Percentiles rank a stretch among this genome's conserved stretches.
Conservation (phyloP, 1,140 invertebrate genomes). For the Ips typographus region DNA sequence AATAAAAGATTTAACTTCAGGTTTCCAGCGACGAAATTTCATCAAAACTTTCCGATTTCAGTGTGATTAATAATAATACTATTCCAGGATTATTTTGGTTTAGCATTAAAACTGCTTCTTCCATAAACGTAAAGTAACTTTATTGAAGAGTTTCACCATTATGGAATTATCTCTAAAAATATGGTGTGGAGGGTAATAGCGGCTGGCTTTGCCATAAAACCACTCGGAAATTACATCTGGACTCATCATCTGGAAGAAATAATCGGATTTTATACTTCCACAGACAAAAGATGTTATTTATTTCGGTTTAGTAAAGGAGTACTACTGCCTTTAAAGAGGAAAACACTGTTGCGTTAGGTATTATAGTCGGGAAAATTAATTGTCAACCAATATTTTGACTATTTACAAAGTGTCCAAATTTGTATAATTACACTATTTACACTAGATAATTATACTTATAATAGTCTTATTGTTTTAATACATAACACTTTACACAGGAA, state of each 20-base stretch:
- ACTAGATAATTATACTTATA: no score
- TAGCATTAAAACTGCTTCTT: no score
- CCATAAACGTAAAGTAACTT: no score
- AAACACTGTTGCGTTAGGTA: background rate
- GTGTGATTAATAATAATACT: background rate
- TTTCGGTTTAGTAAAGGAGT: conserved; percentile 1
- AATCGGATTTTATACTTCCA: conserved; percentile 7
- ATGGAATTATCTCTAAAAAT: no score
- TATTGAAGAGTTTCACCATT: no score
- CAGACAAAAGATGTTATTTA: conserved; percentile 2
- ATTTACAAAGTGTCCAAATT: no score
- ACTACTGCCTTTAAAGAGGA: background rate
- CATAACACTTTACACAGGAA: no score
- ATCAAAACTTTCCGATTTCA: background rate
- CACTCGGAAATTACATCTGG: conserved; percentile 9
- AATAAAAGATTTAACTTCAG: conserved; percentile 1
- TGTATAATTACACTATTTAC: no score
- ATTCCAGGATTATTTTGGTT: background rate
- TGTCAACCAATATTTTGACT: no score
- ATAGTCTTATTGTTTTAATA: no score
- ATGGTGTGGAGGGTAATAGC: no score
- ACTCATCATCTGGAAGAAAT: conserved; percentile 7
- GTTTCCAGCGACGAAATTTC: background rate
- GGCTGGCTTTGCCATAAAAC: background rate
- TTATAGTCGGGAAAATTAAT: no score